Base-by-base conservation (phyloP, 2,113 vertebrate species). In the Pedetes capensis region DNA sequence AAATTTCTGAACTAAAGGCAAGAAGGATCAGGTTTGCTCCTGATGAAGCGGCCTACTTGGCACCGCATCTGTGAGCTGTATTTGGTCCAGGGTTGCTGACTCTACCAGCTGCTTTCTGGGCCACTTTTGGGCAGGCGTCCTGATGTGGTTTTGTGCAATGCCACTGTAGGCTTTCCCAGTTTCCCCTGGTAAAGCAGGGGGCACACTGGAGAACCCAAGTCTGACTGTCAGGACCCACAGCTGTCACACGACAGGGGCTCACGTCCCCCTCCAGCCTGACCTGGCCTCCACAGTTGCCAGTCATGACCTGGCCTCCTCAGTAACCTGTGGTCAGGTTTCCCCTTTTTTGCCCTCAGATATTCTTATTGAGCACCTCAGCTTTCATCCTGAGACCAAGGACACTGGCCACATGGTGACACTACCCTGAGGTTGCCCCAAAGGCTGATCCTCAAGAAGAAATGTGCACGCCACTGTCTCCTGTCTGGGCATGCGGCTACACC, bases 31-130 rank as follows among this genome's bases (percentile, higher is more conserved):
- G 0, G 0, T 51, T 74, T 53, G 61, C 61, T 96, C 85, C 34
- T 18, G 76, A 90, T 0, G 0, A 9, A n/a, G 49, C 3, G 34
- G 51, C 63, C 79, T 25, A 42, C 39, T 64, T 0, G 0, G 59
- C 72, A 66, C 18, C 0, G 0, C 80, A 20, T 92, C 97, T 94
- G 74, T 64, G 80, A 89, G 95, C 86, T 72, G 23, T 72, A 42
- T 84, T 96, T 96, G 49, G 96, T 97, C 95, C 95, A 97, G 93
- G 75, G 72, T 27, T 97, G 97, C 95, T 97, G 96, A 92, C 88
- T 55, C 85, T 79, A 64, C 64, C 76, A 42, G 71, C 49, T 87
- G 32, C 89, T 90, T 63, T 91, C 1, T 2, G 2, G 0, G 3
- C 79, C 61, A 0, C 0, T 13, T 75, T 87, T 93, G 79, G 87